Evolutionary conservation across 2,888 invertebrate genomes (phyloP).

Genomic region (Clanis bilineata): DNA sequence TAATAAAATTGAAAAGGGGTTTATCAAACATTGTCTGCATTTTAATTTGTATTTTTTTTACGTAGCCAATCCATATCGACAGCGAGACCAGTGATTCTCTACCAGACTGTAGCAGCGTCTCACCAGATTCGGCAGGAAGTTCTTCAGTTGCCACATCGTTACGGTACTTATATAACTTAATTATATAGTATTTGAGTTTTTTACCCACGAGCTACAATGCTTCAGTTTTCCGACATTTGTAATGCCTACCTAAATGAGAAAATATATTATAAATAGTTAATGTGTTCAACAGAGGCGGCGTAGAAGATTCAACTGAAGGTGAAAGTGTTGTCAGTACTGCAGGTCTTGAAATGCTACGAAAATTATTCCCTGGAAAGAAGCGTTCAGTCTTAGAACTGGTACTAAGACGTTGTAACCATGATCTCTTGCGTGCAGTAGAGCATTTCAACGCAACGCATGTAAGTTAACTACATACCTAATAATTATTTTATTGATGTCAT

Average conservation of each 20-base stretch:
- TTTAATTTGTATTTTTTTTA: neutral
- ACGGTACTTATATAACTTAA: constrained; percentile 38
- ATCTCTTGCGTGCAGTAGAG: constrained; percentile 94
- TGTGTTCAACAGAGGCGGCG: constrained; percentile 24
- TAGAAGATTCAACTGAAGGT: constrained; percentile 49
- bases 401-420: constrained; percentile 95
- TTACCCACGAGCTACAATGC: neutral
- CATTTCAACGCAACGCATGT: constrained; percentile 85
- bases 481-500: neutral
- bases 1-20: neutral
- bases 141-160: constrained; percentile 38
- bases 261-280: neutral
- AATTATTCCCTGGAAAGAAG: constrained; percentile 95
- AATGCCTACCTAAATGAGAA: neutral
- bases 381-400: constrained; percentile 94
- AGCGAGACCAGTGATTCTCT: constrained; percentile 76
- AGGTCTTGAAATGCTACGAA: constrained; percentile 91
- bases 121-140: constrained; percentile 64
- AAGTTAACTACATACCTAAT: constrained; percentile 28
- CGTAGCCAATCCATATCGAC: constrained; percentile 57
- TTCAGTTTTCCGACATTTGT: no score
- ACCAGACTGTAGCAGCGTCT: constrained; percentile 67
- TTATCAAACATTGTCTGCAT: neutral
- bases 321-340: constrained; percentile 84
- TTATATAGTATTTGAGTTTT: constrained; percentile 1